A percentile compares a stretch with the other conserved stretches of the same genome.
Evolutionary conservation across 2,113 vertebrate genomes (phyloP).

Genomic region (Poecile atricapillus): DNA sequence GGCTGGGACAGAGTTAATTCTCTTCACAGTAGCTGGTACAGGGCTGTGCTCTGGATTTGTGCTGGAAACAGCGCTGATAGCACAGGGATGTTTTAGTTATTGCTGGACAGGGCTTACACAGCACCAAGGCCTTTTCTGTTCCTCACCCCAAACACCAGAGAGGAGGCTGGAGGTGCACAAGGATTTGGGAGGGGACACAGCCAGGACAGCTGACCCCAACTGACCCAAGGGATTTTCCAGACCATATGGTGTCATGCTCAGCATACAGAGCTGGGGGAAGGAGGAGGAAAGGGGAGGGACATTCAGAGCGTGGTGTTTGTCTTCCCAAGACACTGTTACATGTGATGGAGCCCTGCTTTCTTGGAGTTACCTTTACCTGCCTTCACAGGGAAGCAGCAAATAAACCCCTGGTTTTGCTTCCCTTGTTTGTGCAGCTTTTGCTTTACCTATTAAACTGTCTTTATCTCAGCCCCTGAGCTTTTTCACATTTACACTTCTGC

Average conservation of each 20-base stretch:
- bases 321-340: neutral
- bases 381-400: neutral
- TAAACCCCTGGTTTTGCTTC: neutral
- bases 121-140: neutral
- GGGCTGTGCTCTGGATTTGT: neutral
- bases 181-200: neutral
- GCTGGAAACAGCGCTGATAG: neutral
- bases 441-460: neutral
- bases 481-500: neutral
- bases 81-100: neutral
- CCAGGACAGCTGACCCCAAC: neutral
- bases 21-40: neutral
- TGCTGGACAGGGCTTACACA: neutral
- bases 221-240: neutral
- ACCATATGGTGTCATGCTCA: neutral
- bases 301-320: neutral
- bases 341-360: neutral
- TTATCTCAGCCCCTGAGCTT: neutral
- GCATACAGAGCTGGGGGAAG: neutral
- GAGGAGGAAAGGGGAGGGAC: neutral
- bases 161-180: neutral
- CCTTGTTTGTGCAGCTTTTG: neutral
- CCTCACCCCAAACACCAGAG: neutral
- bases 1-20: neutral
- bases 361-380: neutral